These are phyloP conservation scores for Phania funesta DNA, from an alignment of 2,888 invertebrate genomes.

Conservation along the genomic window DNA sequence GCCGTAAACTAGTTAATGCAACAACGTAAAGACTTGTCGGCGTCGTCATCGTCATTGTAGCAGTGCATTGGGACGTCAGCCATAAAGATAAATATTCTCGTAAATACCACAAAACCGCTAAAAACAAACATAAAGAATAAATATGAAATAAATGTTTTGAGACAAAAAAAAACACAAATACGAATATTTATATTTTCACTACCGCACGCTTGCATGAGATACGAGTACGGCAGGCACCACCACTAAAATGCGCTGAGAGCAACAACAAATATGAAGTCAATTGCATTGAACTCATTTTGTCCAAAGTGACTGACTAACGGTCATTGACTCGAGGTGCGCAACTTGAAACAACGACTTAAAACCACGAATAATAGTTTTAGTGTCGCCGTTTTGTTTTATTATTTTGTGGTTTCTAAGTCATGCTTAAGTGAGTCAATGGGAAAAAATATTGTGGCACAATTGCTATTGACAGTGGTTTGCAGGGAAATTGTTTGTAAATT, in stretches of 20 bases:
- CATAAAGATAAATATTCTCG: conserved; percentile 55
- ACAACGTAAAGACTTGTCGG: not conserved
- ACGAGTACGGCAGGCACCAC: not conserved
- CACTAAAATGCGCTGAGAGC: not conserved
- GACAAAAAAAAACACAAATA: not conserved
- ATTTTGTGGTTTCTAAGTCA: conserved; percentile 45
- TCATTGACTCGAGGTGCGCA: conserved; percentile 57
- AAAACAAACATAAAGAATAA: conserved; percentile 51
- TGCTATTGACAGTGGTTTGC: conserved; percentile 11
- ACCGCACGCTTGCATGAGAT: not conserved
- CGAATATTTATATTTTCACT: conserved; percentile 32
- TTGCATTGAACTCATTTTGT: conserved; percentile 61
- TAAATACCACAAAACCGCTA: conserved; percentile 54
- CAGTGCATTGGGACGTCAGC: conserved; percentile 51
- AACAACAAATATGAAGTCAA: conserved; percentile 18
- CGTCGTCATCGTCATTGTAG: not conserved
- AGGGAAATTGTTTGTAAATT: too few species aligned
- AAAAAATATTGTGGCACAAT: not conserved
- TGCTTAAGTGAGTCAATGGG: conserved; percentile 38
- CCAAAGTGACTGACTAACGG: conserved; percentile 36
- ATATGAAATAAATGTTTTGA: conserved; percentile 30
- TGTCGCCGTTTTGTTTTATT: conserved; percentile 24
- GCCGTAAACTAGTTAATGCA: not conserved
- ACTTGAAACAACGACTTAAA: conserved; percentile 13
- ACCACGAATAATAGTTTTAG: conserved; percentile 39